Base-by-base conservation (phyloP, 2,113 vertebrate species). In the Misgurnus mizolepis region DNA sequence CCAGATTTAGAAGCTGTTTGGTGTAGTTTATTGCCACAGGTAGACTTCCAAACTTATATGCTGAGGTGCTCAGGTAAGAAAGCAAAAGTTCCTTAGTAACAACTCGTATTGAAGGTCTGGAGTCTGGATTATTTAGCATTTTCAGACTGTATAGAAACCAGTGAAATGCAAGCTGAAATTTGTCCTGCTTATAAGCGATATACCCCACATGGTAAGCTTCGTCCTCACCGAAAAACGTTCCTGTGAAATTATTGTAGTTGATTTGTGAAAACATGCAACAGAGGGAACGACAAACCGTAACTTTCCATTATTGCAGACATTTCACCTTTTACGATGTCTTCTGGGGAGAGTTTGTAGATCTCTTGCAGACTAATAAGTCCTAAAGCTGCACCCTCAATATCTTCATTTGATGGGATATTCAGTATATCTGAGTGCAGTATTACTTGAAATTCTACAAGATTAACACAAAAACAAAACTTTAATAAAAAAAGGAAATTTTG, bases 281-380 rank as follows among this genome's bases (percentile, higher is more conserved):
- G 27, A 34, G 27, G 27, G 27, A 34, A 34, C 27, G 3, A 34
- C 27, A 34, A 34, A 34, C 27, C 27, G 27, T 34, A 34, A n/a
- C 5, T 18, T 0, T 18, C 5, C 8, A 5, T 7, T 6, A 58
- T 7, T 2, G 12, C 43, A 64, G 18, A 49, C 4, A 64, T 0
- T 64, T 75, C 7, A 75, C 72, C 72, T 14, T 15, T 49, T n/a
- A 49, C 66, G n/a, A 86, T 65, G 22, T 67, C 69, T 11, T 84
- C 3, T 1, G 82, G 85, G 15, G 64, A 43, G 18, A 86, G 76
- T 18, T 55, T 72, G 72, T 86, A 84, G n/a, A 76, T 66, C n/a
- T 84, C 85, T 6, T 86, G 85, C 2, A 86, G 61, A 11, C 67
- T 34, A 17, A 86, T 58, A 14, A 86, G 41, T 0, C 82, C 82